Conservation (phyloP, 2,888 invertebrate species). For the Hyposoter dolosus region DNA sequence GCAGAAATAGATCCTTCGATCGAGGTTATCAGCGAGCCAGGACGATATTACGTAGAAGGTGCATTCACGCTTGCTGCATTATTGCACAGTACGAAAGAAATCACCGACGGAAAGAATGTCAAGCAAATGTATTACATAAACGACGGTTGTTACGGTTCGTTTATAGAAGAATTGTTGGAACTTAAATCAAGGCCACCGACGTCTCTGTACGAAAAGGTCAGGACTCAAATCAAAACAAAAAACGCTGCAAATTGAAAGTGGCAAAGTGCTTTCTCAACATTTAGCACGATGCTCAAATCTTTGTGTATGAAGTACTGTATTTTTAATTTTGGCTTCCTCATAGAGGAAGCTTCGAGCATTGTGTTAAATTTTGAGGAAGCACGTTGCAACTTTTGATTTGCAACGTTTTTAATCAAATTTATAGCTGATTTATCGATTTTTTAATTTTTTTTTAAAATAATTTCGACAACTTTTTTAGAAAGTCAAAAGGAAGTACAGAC, state of each 20-base stretch:
- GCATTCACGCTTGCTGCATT: slow-evolving; percentile 87
- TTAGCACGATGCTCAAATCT: too few species aligned
- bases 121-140: slow-evolving; percentile 87
- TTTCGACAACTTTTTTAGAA: too few species aligned
- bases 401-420: too few species aligned
- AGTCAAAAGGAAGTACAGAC: too few species aligned
- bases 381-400: too few species aligned
- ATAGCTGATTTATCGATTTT: too few species aligned
- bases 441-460: too few species aligned
- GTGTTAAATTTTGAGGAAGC: too few species aligned
- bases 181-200: slow-evolving; percentile 73
- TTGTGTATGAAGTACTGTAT: too few species aligned
- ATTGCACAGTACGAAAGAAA: slow-evolving; percentile 86
- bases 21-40: slow-evolving; percentile 87
- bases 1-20: slow-evolving; percentile 82
- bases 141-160: slow-evolving; percentile 88
- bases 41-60: slow-evolving; percentile 87
- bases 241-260: background rate
- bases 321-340: too few species aligned
- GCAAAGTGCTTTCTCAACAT: too few species aligned
- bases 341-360: too few species aligned
- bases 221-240: background rate
- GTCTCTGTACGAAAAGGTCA: slow-evolving; percentile 68
- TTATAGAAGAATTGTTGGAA: slow-evolving; percentile 85
- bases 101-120: slow-evolving; percentile 73